Base-by-base conservation (phyloP, 2,113 vertebrate genomes). In the Herpetotheres cachinnans region DNA sequence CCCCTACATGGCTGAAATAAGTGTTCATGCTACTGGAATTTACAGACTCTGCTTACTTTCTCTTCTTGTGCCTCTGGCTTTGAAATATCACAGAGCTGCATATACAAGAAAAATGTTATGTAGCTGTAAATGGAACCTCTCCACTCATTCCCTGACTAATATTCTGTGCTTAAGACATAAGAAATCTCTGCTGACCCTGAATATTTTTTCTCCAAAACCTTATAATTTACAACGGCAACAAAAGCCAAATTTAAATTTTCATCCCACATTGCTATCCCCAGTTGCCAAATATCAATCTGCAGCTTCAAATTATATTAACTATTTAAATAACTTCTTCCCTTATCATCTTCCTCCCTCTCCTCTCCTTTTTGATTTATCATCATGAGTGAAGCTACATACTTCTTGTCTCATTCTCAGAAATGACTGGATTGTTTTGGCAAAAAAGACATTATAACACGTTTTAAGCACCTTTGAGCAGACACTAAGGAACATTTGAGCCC, bases 271-370 rank as follows among this genome's bases (percentile, higher is more conserved):
- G 29, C 72, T 66, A 72, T 65, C 8, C 7, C 9, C 26, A 77
- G 36, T 52, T 95, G 86, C 82, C 90, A 95, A 83, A 49, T 61
- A 61, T 94, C 92, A 95, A 36, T 95, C 94, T 88, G 27, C 79
- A 95, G 66, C 44, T 90, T 92, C 65, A 82, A 92, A 88, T 95
- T 90, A 93, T 42, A 46, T 84, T 96, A 54, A 58, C 25, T 89
- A 54, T 90, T 92, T 52, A 67, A 94, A 74, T 42, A 72, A 69
- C 8, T 92, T 90, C 8, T 78, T 90, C 38, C 16, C 52, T 92
- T 93, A 76, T 81, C 36, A 38, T 34, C 61, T 59, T 63, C n/a
- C 21, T 72, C 24, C 14, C 4, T 92, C 16, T 8, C 3, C 0
- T 0, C 15, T 89, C 12, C 13, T 52, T 54, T 93, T 25, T 82